Evolutionary conservation across 2,888 invertebrate species (phyloP), one percentile per base, ranked within the genome.

Genomic region (Thymelicus acteon): DNA sequence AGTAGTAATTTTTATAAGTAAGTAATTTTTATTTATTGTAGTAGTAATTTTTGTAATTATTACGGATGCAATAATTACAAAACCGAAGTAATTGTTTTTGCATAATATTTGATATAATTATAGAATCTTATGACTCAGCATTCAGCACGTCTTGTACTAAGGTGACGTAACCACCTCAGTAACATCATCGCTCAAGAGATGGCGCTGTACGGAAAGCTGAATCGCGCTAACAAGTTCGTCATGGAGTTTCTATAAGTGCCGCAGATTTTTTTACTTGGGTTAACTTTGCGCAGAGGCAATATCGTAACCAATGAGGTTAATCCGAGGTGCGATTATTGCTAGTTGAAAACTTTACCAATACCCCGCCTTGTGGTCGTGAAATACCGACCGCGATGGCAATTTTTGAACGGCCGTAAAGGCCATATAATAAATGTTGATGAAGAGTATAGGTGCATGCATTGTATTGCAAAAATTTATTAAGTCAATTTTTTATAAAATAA

Each of bases 271-370:
- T 57, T 97, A 97, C 96, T 97, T 96, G 96, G 96, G 72, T 94
- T 83, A 96, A 95, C 97, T 96, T 96, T 97, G 97, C 97, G 97
- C 97, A 97, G 97, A 95, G 97, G 97, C 96, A 95, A 95, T 96
- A 96, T 96, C 96, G 96, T 96, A 96, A 96, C 96, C 96, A 94
- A 96, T 96, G 96, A 97, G 95, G 96, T 96, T 94, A 93, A 95
- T 95, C 96, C 95, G 96, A 96, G 96, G 96, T 96, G 96, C 96
- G 96, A 96, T 97, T 97, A 97, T 96, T 96, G 96, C 96, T 96
- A 96, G 96, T 97, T 97, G 97, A 97, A 97, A 97, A 97, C 97
- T 97, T 96, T 96, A 89, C 90, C 91, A 91, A 91, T 90, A 90
- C 91, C 90, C 89, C 91, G 91, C 96, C 96, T 93, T 94, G 96